These are phyloP conservation scores for Zootoca vivipara DNA, from an alignment of 2,113 vertebrate species.

Conservation along the genomic window DNA sequence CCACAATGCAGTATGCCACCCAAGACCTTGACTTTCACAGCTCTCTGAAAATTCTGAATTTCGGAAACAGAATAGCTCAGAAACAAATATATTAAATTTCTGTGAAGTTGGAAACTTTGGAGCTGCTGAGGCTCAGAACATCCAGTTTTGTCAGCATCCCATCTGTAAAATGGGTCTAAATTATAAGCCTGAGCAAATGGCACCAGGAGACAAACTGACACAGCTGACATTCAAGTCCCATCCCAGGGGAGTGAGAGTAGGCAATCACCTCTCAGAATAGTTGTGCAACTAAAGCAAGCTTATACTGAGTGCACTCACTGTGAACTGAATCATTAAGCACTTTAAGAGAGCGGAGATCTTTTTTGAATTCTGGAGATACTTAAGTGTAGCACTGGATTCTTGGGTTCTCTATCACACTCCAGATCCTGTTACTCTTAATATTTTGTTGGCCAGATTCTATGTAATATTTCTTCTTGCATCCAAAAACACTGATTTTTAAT, in stretches of 20 bases:
- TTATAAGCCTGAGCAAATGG: neutral
- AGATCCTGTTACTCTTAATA: neutral
- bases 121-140: neutral
- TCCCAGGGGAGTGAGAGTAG: neutral
- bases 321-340: neutral
- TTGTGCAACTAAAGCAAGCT: neutral
- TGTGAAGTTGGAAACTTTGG: neutral
- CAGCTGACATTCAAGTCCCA: neutral
- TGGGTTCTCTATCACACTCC: neutral
- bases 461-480: neutral
- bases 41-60: neutral
- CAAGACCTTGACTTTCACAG: neutral
- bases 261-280: neutral
- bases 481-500: neutral
- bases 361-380: neutral
- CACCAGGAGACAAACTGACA: neutral
- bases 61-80: neutral
- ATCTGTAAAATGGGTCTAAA: neutral
- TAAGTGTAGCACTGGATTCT: neutral
- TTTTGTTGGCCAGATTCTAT: neutral
- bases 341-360: neutral
- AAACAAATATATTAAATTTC: neutral
- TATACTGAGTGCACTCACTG: neutral
- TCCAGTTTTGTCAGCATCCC: neutral
- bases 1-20: neutral